These are phyloP conservation scores for Tachina lurida DNA, from an alignment of 2,888 invertebrate species.

Conservation along the genomic window DNA sequence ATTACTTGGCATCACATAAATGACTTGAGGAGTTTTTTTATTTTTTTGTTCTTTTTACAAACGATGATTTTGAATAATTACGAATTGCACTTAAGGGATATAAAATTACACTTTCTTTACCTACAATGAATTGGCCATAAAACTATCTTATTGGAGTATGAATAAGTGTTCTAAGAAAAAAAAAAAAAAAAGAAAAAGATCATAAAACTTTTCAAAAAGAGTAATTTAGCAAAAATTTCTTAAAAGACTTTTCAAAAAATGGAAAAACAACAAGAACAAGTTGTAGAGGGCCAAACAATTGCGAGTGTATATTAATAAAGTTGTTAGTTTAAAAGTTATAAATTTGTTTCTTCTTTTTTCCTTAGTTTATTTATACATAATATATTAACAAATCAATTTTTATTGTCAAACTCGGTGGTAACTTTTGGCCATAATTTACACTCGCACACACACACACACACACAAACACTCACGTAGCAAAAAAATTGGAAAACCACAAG, in stretches of 20 bases:
- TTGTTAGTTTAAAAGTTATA: slow-evolving; percentile 50
- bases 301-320: slow-evolving; percentile 48
- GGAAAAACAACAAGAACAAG: background rate
- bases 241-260: slow-evolving; percentile 33
- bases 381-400: slow-evolving; percentile 71
- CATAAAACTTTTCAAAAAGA: slow-evolving; percentile 56
- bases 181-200: slow-evolving; percentile 32
- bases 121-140: slow-evolving; percentile 66
- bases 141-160: slow-evolving; percentile 59
- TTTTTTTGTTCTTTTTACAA: slow-evolving; percentile 39
- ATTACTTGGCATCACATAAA: slow-evolving; percentile 1
- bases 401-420: slow-evolving; percentile 67
- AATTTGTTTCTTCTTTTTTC: slow-evolving; percentile 22
- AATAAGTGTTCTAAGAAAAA: slow-evolving; percentile 46
- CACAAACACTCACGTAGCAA: background rate
- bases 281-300: slow-evolving; percentile 30
- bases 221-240: slow-evolving; percentile 65
- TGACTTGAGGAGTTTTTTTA: slow-evolving; percentile 27
- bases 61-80: slow-evolving; percentile 80
- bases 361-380: slow-evolving; percentile 44
- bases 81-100: slow-evolving; percentile 77
- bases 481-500: slow-evolving; percentile 30
- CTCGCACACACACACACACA: background rate
- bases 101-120: slow-evolving; percentile 66
- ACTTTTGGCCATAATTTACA: slow-evolving; percentile 49